These are phyloP conservation scores for Agelas oroides DNA, from an alignment of 37 sponge, comb jelly and placozoan genomes.

Conservation along the genomic window DNA sequence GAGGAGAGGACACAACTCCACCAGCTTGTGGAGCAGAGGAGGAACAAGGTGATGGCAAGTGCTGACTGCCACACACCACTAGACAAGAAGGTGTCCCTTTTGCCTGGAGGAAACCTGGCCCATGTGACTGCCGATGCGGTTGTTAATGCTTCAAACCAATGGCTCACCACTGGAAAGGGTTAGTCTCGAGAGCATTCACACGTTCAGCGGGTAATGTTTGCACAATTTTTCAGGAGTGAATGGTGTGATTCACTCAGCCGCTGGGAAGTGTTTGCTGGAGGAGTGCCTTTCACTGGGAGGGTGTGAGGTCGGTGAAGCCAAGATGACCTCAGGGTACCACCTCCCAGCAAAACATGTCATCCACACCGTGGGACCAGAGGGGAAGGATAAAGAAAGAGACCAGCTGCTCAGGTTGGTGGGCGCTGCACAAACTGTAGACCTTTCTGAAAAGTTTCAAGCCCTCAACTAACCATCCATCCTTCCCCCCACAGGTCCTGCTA, in stretches of 20 bases:
- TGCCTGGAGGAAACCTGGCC: constrained; percentile 55
- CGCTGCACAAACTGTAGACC: neutral
- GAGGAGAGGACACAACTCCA: constrained; percentile 21
- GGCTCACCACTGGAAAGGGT: constrained; percentile 68
- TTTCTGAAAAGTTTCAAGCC: neutral
- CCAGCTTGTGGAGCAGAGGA: neutral
- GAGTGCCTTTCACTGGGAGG: constrained; percentile 71
- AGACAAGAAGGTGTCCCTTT: constrained; percentile 37
- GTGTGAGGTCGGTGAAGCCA: constrained; percentile 69
- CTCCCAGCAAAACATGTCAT: constrained; percentile 74
- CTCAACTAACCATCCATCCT: neutral
- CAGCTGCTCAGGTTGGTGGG: constrained; percentile 28
- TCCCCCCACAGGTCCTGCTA: constrained; percentile 52
- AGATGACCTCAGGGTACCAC: constrained; percentile 70
- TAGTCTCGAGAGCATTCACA: constrained; percentile 32
- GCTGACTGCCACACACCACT: neutral
- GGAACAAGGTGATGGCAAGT: neutral
- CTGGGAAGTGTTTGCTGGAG: constrained; percentile 57
- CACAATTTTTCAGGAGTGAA: constrained; percentile 52
- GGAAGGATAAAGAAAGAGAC: constrained; percentile 35
- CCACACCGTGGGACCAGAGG: constrained; percentile 83
- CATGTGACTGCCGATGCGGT: constrained; percentile 59
- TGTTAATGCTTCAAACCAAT: constrained; percentile 62
- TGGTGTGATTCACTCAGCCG: constrained; percentile 77
- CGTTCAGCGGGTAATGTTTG: neutral